Conservation (phyloP, 2,797 vertebrate genomes). For the Sebastes hopkinsi region DNA sequence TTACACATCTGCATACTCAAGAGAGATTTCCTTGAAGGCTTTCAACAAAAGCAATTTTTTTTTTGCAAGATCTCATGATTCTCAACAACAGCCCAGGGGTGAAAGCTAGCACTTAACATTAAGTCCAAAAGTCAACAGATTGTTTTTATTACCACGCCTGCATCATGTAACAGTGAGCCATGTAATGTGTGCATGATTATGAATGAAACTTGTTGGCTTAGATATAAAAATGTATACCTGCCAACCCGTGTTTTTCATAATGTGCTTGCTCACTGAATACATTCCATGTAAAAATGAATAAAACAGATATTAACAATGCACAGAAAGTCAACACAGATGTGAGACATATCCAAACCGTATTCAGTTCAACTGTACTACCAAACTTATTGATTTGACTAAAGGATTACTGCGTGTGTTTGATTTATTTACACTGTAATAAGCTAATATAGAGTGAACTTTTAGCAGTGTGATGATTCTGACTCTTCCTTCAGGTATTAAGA, state of each 20-base stretch:
- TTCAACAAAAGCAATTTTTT: conserved; percentile 12
- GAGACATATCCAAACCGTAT: not conserved
- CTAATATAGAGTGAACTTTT: not conserved
- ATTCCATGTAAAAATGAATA: not conserved
- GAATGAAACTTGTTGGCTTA: conserved; percentile 31
- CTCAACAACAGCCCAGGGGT: conserved; percentile 15
- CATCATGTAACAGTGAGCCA: conserved; percentile 36
- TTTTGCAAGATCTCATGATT: not conserved
- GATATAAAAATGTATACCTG: conserved; percentile 1
- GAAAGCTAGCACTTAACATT: conserved; percentile 19
- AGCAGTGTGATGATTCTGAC: conserved; percentile 25
- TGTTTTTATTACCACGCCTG: conserved; percentile 35
- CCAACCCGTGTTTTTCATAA: conserved; percentile 20
- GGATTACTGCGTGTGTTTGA: not conserved
- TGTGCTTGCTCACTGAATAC: not conserved
- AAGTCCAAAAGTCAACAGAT: conserved; percentile 31
- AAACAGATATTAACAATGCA: not conserved
- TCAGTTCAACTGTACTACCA: not conserved
- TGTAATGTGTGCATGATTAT: conserved; percentile 33
- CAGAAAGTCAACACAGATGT: not conserved
- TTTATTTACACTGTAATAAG: not conserved
- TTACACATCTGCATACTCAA: not conserved
- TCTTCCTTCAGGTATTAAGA: conserved; percentile 90
- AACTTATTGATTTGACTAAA: not conserved
- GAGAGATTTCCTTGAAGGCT: conserved; percentile 10